A percentile compares a stretch with the other conserved stretches of the same genome.
Evolutionary conservation across 2,888 invertebrate species (phyloP).

Genomic region (Caenorhabditis sinica): DNA sequence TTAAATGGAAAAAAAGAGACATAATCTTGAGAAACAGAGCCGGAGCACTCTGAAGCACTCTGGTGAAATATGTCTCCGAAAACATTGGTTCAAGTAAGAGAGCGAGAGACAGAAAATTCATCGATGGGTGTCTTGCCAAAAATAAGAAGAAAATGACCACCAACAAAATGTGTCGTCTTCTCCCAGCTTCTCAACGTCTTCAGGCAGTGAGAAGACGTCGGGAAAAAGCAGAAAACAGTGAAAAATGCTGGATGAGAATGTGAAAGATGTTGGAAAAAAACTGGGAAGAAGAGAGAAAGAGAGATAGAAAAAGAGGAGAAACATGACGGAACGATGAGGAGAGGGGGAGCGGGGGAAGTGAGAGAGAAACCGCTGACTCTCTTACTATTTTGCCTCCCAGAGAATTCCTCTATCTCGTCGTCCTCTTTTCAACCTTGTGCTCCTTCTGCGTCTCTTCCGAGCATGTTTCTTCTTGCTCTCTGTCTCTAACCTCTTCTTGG

Average conservation of each 20-base stretch:
- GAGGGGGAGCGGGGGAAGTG: background rate
- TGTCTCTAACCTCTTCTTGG: slow-evolving; percentile 7
- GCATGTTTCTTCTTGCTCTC: background rate
- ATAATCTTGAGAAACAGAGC: too few species aligned
- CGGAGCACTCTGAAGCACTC: too few species aligned
- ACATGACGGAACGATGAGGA: background rate
- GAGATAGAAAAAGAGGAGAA: background rate
- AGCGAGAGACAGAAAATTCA: background rate
- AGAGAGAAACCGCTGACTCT: background rate
- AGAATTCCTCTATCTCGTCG: background rate
- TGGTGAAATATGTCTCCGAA: background rate
- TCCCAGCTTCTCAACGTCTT: background rate
- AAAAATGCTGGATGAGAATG: background rate
- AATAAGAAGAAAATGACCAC: slow-evolving; percentile 13
- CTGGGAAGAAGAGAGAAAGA: background rate
- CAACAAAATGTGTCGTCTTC: slow-evolving; percentile 11
- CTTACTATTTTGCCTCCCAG: background rate
- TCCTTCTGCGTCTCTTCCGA: background rate
- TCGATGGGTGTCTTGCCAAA: background rate
- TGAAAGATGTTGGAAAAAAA: background rate
- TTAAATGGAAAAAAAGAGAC: too few species aligned
- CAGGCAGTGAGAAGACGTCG: background rate
- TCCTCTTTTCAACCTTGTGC: background rate
- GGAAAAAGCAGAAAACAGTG: background rate
- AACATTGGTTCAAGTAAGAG: background rate